Percentiles rank a stretch among this genome's conserved stretches.
These are phyloP conservation scores for Calonectris borealis DNA, from an alignment of 2,113 vertebrate genomes.

Conservation along the genomic window DNA sequence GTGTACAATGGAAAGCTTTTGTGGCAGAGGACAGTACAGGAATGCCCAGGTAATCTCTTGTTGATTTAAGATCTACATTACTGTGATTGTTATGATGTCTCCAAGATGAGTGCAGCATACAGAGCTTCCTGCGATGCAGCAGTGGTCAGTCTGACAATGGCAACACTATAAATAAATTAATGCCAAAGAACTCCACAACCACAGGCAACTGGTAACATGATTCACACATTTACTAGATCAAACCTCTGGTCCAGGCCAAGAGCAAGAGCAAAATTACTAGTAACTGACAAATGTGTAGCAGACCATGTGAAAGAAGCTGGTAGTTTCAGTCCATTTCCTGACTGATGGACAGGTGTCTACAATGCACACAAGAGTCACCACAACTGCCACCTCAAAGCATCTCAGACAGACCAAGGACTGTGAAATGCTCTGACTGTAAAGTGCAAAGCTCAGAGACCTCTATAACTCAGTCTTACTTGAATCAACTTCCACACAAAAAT, in stretches of 20 bases:
- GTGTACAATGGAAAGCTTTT: background rate
- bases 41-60: background rate
- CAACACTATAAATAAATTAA: background rate
- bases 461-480: background rate
- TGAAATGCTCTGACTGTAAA: background rate
- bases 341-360: background rate
- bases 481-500: background rate
- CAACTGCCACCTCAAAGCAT: background rate
- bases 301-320: background rate
- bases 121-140: background rate
- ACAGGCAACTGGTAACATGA: background rate
- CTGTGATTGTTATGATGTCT: accelerated
- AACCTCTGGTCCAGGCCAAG: background rate
- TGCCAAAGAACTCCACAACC: background rate
- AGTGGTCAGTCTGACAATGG: background rate
- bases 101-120: background rate
- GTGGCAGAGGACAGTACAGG: background rate
- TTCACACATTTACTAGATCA: background rate
- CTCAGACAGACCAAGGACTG: background rate
- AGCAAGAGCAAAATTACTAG: background rate
- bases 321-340: background rate
- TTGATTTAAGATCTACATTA: background rate
- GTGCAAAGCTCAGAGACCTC: background rate
- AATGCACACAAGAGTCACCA: background rate
- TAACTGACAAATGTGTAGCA: background rate